Evolutionary conservation across 2,888 invertebrate genomes (phyloP), one percentile per base, ranked within the genome.

Genomic region (Nebria brevicollis): DNA sequence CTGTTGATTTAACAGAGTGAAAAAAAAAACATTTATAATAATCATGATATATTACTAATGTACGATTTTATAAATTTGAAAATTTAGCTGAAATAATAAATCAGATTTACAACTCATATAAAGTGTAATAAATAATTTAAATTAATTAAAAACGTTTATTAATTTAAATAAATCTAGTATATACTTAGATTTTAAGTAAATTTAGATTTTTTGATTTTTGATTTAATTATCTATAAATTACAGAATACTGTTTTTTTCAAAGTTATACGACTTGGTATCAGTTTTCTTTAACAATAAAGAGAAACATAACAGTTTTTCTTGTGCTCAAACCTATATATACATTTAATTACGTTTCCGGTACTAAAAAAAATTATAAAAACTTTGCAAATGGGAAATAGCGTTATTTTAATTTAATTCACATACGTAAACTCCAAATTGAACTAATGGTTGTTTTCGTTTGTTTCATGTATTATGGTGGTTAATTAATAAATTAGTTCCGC

Each of bases 401-500:
- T 70, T 11, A 70, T 20, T 11, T 68, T 68, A n/a, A 15, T 70
- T 70, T 70, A 6, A 11, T 26, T 70, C 11, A 25, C 11, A 13
- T 26, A 70, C 20, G 26, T 25, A 20, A 70, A 70, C 4, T 70
- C 20, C 8, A 70, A 70, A 25, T 66, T 70, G 6, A 54, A 54
- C 54, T 54, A 7, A 54, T 54, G 54, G 54, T 13, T 54, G 54
- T 54, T 54, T 54, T 54, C 13, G 54, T 54, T 54, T 54, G 7
- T 70, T 15, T 70, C 70, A 25, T 70, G 25, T 70, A 70, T 13
- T 26, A 34, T 20, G 34, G 6, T 20, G 70, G 26, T 70, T 34
- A 70, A 70, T 70, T 70, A 70, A 70, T 34, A 20, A 25, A 70
- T 70, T 70, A 70, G 70, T 70, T 70, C 70, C 70, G 54, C 54